These are phyloP conservation scores for Serinus canaria DNA, from an alignment of 2,113 vertebrate species.

Conservation along the genomic window DNA sequence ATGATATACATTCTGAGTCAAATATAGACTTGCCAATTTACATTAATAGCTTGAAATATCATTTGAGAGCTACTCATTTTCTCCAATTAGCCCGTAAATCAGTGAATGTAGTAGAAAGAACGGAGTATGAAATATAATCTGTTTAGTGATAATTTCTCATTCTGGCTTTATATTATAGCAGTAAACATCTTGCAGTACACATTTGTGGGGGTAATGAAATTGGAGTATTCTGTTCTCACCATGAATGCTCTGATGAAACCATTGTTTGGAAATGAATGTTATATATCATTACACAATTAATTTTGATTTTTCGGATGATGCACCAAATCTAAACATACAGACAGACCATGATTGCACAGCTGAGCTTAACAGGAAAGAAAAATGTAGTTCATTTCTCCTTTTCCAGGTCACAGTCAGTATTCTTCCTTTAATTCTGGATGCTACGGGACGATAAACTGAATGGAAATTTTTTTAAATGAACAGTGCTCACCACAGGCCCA, in stretches of 20 bases:
- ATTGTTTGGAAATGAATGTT: neutral
- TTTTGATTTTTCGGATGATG: neutral
- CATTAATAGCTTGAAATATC: conserved; percentile 51
- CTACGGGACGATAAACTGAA: neutral
- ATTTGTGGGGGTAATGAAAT: neutral
- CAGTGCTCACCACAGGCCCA: neutral
- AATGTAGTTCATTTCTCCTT: neutral
- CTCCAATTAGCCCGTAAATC: conserved; percentile 48
- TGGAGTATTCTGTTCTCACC: neutral
- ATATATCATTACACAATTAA: neutral
- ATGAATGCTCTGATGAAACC: conserved; percentile 4
- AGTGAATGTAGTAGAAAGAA: conserved; percentile 13
- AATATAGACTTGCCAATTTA: conserved; percentile 40
- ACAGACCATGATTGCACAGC: neutral
- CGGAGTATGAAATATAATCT: neutral
- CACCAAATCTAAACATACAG: neutral
- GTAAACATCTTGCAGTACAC: conserved; percentile 21
- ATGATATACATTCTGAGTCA: conserved; percentile 29
- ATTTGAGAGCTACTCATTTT: conserved; percentile 55
- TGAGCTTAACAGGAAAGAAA: neutral
- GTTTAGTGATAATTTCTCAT: conserved; percentile 4
- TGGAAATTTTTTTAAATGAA: neutral
- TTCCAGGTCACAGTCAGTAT: neutral
- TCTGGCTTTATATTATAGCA: neutral
- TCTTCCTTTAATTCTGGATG: neutral